Percentiles rank a stretch among this genome's conserved stretches.
Conservation (phyloP, 2,797 vertebrate species). For the Cheirogaleus major region DNA sequence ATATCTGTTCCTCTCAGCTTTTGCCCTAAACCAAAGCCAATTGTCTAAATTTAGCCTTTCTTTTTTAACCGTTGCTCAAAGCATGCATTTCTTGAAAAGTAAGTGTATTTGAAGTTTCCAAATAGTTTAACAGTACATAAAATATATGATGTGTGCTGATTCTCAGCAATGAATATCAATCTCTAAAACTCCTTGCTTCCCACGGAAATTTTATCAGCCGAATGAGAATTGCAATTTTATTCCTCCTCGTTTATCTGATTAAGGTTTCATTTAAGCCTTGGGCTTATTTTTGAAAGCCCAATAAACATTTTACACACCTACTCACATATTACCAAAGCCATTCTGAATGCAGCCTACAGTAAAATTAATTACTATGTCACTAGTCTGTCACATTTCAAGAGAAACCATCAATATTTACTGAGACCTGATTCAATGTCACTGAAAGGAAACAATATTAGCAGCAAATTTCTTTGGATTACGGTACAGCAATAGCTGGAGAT, state of each 20-base stretch:
- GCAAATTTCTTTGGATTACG: constrained; percentile 16
- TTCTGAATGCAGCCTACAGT: constrained; percentile 67
- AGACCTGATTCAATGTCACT: constrained; percentile 55
- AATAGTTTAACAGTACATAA: constrained; percentile 64
- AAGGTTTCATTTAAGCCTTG: constrained; percentile 65
- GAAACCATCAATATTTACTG: constrained; percentile 81
- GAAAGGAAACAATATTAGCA: constrained; percentile 59
- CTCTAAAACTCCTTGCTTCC: constrained; percentile 29
- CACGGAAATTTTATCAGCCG: constrained; percentile 66
- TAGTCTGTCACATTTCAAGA: constrained; percentile 74
- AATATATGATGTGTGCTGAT: constrained; percentile 34
- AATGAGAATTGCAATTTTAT: constrained; percentile 67
- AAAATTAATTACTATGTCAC: constrained; percentile 76
- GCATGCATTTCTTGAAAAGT: constrained; percentile 66
- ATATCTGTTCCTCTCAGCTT: neutral
- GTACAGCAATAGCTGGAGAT: constrained; percentile 2
- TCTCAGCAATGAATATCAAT: constrained; percentile 40
- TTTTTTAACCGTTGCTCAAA: constrained; percentile 55
- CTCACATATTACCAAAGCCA: constrained; percentile 62
- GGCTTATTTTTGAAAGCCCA: constrained; percentile 65
- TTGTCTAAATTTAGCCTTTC: constrained; percentile 66
- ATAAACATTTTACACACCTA: constrained; percentile 75
- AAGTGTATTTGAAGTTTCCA: constrained; percentile 56
- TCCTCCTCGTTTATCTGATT: constrained; percentile 63
- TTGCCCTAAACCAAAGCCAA: constrained; percentile 46